phyloP scores from a whole-genome alignment of 53 echinoderm and acorn worm genomes.

The Luidia sarsii region DNA sequence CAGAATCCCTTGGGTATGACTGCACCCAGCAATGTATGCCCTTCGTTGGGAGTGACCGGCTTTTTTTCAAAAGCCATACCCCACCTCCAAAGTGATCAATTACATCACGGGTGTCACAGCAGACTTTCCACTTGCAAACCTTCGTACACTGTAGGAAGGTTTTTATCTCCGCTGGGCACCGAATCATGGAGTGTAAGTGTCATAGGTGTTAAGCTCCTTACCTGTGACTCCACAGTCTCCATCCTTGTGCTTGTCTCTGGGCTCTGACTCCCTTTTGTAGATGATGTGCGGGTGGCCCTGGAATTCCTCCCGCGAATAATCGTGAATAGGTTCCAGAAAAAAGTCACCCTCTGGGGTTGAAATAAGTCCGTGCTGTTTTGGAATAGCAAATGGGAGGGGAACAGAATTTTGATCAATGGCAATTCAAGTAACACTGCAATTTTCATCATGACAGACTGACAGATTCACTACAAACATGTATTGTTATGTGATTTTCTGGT shows the following conservation, averaged over 20 bases:
- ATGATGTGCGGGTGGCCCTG: constrained; percentile 94
- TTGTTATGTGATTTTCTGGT: too few relatives aligned
- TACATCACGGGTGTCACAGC: too few relatives aligned
- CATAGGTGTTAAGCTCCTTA: constrained; percentile 16
- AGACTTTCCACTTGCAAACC: not conserved
- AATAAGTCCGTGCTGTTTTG: constrained; percentile 96
- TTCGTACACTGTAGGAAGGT: not conserved
- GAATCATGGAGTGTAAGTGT: not conserved
- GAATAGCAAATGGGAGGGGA: too few relatives aligned
- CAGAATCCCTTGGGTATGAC: too few relatives aligned
- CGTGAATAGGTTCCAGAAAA: constrained; percentile 90
- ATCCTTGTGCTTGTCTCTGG: constrained; percentile 10
- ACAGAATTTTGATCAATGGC: too few relatives aligned
- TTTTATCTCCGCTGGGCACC: not conserved
- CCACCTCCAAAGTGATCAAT: too few relatives aligned
- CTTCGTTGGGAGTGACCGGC: too few relatives aligned
- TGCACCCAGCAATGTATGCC: too few relatives aligned
- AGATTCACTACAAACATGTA: too few relatives aligned
- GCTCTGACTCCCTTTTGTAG: constrained; percentile 74
- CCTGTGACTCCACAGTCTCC: constrained; percentile 57
- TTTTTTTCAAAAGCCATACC: too few relatives aligned
- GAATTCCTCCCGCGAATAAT: constrained; percentile 65
- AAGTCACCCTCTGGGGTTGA: constrained; percentile 79
- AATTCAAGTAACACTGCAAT: too few relatives aligned
- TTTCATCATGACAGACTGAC: too few relatives aligned